Evolutionary conservation across 1,140 invertebrate species (phyloP).

Genomic region (Leptinotarsa defecta): DNA sequence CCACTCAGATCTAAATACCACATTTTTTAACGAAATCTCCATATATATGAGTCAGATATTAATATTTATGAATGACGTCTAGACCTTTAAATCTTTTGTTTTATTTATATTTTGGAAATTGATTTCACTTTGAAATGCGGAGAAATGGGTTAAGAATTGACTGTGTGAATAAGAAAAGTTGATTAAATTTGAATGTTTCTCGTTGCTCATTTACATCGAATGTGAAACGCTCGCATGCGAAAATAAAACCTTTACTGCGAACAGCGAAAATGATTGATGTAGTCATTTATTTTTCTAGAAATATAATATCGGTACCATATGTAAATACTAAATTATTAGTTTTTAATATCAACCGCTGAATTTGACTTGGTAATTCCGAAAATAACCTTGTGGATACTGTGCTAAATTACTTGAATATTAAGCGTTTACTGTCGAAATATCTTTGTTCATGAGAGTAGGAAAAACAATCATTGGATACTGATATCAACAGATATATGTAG

Average conservation of each 20-base stretch:
- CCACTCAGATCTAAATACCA: no score
- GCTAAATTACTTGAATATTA: background rate
- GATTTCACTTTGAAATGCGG: slow-evolving; percentile 22
- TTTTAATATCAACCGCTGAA: slow-evolving; percentile 13
- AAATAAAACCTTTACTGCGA: slow-evolving; percentile 9
- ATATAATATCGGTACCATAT: slow-evolving; percentile 12
- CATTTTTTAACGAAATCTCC: background rate
- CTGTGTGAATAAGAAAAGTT: slow-evolving; percentile 5
- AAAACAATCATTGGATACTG: background rate
- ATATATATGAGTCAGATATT: background rate
- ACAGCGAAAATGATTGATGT: slow-evolving; percentile 16
- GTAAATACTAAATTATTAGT: slow-evolving; percentile 16
- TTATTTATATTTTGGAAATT: slow-evolving; percentile 23
- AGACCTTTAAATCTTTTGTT: slow-evolving; percentile 16
- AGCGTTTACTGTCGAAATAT: background rate
- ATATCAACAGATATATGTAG: no score
- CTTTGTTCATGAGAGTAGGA: background rate
- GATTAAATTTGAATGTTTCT: slow-evolving; percentile 18
- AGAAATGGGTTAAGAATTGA: slow-evolving; percentile 14
- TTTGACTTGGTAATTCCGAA: slow-evolving; percentile 22
- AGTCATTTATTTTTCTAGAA: slow-evolving; percentile 15
- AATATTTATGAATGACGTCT: slow-evolving; percentile 7
- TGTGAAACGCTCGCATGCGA: slow-evolving; percentile 5
- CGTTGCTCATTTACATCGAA: slow-evolving; percentile 18
- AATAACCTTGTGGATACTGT: slow-evolving; percentile 9